Conservation (phyloP, 1,140 invertebrate species). For the Conus betulinus region DNA sequence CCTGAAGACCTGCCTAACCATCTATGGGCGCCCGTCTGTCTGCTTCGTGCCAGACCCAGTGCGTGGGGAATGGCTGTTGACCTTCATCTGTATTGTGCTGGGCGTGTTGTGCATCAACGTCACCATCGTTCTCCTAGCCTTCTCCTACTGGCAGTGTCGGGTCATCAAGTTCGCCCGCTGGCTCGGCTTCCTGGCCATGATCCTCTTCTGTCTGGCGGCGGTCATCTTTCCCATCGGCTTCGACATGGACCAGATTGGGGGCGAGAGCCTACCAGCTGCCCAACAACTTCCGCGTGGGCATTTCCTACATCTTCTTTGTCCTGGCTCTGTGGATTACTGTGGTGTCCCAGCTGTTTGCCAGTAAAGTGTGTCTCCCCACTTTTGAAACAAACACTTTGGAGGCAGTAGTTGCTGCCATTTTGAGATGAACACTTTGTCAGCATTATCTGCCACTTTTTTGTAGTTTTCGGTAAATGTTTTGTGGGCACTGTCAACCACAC, state of each 20-base stretch:
- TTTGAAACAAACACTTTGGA: slow-evolving; percentile 44
- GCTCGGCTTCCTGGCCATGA: slow-evolving; percentile 97
- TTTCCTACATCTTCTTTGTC: slow-evolving; percentile 96
- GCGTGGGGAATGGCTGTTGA: slow-evolving; percentile 92
- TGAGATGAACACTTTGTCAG: no score
- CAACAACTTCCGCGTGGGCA: slow-evolving; percentile 95
- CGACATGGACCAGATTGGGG: slow-evolving; percentile 95
- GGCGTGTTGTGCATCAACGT: slow-evolving; percentile 95
- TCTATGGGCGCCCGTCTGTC: slow-evolving; percentile 90
- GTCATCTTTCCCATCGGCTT: slow-evolving; percentile 98
- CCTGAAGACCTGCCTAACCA: slow-evolving; percentile 94
- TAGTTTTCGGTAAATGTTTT: no score
- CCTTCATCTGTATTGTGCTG: slow-evolving; percentile 92
- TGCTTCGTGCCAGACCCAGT: slow-evolving; percentile 89
- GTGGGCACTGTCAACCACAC: no score
- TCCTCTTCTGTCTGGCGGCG: slow-evolving; percentile 95
- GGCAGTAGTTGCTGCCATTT: no score
- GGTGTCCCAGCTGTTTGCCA: slow-evolving; percentile 95
- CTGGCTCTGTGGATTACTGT: slow-evolving; percentile 96
- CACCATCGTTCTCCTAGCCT: slow-evolving; percentile 89
- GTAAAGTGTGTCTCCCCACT: slow-evolving; percentile 96
- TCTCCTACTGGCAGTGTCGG: slow-evolving; percentile 93
- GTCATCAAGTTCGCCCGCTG: slow-evolving; percentile 94
- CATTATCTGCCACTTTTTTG: no score
- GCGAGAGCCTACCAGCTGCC: slow-evolving; percentile 96